A percentile compares a stretch with the other conserved stretches of the same genome.
These are phyloP conservation scores for Leptatherina wallacei DNA, from an alignment of 2,797 vertebrate species.

Conservation along the genomic window DNA sequence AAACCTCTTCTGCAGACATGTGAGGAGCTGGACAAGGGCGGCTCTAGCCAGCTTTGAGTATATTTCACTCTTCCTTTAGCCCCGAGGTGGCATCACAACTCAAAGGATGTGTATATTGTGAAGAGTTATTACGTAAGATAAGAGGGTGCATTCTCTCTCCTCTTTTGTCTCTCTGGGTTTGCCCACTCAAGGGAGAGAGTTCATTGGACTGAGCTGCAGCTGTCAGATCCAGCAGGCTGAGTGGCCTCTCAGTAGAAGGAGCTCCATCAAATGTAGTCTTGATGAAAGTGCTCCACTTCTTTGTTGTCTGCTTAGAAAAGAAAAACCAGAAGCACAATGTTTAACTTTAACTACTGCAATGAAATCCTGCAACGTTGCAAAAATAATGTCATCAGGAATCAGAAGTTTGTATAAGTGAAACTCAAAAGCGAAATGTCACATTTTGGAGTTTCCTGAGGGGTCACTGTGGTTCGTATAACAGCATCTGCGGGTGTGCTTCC, in stretches of 20 bases:
- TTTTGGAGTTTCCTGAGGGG: constrained; percentile 1
- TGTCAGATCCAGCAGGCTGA: constrained; percentile 41
- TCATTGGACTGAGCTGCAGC: constrained; percentile 50
- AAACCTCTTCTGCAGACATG: neutral
- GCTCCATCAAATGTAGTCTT: constrained; percentile 32
- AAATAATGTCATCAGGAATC: neutral
- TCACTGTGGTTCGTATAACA: constrained; percentile 7
- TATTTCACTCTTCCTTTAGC: constrained; percentile 22
- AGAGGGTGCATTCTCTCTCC: constrained; percentile 52
- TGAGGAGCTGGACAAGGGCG: neutral
- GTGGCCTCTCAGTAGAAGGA: constrained; percentile 15
- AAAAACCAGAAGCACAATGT: neutral
- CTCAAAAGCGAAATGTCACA: neutral
- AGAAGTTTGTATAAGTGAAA: neutral
- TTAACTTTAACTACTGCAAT: neutral
- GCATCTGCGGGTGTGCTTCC: constrained; percentile 49
- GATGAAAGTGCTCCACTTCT: constrained; percentile 12
- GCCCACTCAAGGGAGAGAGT: constrained; percentile 12
- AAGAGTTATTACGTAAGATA: constrained; percentile 65
- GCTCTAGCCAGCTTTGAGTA: neutral
- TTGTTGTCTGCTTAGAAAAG: constrained; percentile 9
- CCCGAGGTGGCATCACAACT: constrained; percentile 19
- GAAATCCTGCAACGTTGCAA: neutral
- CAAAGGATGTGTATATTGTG: constrained; percentile 26
- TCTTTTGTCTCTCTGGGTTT: constrained; percentile 62